These are phyloP conservation scores for Gonatopus flavifemur DNA, from an alignment of 1,140 invertebrate species.

Conservation along the genomic window DNA sequence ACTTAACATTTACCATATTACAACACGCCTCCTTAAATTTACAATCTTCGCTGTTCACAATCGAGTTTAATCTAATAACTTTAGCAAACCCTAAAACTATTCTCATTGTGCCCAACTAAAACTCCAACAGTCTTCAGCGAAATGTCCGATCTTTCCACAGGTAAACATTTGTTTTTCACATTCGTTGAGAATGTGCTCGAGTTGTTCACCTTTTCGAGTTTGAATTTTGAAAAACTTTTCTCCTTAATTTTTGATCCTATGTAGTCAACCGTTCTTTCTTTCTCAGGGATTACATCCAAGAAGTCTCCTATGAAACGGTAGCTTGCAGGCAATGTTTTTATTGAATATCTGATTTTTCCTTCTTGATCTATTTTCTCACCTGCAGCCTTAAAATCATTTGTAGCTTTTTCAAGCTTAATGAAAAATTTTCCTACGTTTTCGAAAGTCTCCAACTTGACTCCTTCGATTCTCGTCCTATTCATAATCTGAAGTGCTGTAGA, in stretches of 20 bases:
- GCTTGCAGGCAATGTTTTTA: slow-evolving; percentile 29
- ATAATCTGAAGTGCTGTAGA: slow-evolving; percentile 12
- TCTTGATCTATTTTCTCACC: slow-evolving; percentile 33
- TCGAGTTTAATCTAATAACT: too few species aligned
- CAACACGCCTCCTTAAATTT: too few species aligned
- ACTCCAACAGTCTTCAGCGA: slow-evolving; percentile 4
- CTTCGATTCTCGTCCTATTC: slow-evolving; percentile 8
- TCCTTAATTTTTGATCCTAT: slow-evolving; percentile 46
- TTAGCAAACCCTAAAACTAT: too few species aligned
- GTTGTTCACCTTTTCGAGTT: slow-evolving; percentile 34
- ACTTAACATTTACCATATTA: too few species aligned
- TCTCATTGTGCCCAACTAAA: too few species aligned
- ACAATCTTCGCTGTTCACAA: too few species aligned
- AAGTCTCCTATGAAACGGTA: slow-evolving; percentile 16
- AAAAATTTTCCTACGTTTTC: slow-evolving; percentile 37
- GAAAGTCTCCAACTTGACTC: slow-evolving; percentile 15
- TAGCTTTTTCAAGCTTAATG: slow-evolving; percentile 37
- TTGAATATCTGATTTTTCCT: slow-evolving; percentile 42
- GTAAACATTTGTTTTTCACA: slow-evolving; percentile 17
- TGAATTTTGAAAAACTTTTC: slow-evolving; percentile 41
- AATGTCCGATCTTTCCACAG: slow-evolving; percentile 21
- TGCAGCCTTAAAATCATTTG: slow-evolving; percentile 36
- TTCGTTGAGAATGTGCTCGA: slow-evolving; percentile 20
- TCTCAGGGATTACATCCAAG: slow-evolving; percentile 27
- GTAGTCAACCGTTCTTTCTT: slow-evolving; percentile 48